Evolutionary conservation across 2,113 vertebrate genomes (phyloP).

Genomic region (Lamprotornis superbus): DNA sequence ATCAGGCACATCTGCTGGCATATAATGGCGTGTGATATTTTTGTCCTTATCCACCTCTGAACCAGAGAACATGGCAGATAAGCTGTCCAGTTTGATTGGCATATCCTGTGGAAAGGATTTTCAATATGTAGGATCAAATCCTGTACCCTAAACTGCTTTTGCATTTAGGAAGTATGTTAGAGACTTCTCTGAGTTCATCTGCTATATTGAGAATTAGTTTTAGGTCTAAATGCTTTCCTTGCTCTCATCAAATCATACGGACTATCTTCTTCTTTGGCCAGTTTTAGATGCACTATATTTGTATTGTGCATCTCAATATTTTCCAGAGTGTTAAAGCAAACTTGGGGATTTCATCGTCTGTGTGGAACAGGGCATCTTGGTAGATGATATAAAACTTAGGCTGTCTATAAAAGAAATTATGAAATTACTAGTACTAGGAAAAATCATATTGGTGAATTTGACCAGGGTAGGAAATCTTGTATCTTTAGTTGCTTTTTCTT

Average conservation of each 20-base stretch:
- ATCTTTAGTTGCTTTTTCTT: background rate
- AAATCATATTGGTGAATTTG: conserved; percentile 6
- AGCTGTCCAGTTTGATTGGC: conserved; percentile 38
- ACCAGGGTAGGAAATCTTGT: background rate
- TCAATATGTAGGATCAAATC: background rate
- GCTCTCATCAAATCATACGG: background rate
- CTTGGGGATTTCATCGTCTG: background rate
- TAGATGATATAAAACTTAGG: background rate
- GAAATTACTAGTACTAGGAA: background rate
- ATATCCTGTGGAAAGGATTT: background rate
- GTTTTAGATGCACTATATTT: background rate
- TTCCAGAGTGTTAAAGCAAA: background rate
- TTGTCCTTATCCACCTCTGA: conserved; percentile 39
- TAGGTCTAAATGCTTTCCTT: conserved; percentile 1
- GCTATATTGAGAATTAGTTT: background rate
- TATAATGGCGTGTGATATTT: background rate
- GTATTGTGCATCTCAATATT: background rate
- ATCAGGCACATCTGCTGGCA: conserved; percentile 30
- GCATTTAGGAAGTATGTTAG: background rate
- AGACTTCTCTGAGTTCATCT: background rate
- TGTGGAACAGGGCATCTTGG: background rate
- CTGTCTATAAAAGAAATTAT: background rate
- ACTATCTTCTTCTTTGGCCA: background rate
- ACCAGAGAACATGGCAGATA: background rate
- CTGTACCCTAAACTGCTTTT: background rate